Evolutionary conservation across 1,140 invertebrate species (phyloP).

Genomic region (Chymomyza costata): DNA sequence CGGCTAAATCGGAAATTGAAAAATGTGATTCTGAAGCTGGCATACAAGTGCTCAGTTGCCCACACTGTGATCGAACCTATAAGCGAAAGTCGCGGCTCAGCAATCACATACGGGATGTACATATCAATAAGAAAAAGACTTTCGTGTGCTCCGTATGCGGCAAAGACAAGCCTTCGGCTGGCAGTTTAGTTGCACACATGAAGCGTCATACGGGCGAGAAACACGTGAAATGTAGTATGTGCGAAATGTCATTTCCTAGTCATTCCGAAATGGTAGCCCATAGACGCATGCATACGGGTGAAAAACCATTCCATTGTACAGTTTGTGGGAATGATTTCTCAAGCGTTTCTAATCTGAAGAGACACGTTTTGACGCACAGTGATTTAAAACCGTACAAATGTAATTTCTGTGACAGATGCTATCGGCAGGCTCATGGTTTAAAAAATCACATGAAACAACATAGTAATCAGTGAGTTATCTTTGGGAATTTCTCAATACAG

Average conservation of each 20-base stretch:
- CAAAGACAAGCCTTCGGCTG: slow-evolving; percentile 76
- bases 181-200: slow-evolving; percentile 78
- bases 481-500: no score
- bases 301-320: neutral
- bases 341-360: no score
- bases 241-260: neutral
- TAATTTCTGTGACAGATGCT: neutral
- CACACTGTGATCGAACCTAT: slow-evolving; percentile 15
- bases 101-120: neutral
- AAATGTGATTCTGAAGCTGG: neutral
- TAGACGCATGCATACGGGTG: neutral
- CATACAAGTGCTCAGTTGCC: slow-evolving; percentile 53
- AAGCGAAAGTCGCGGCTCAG: neutral
- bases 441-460: neutral
- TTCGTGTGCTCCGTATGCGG: slow-evolving; percentile 76
- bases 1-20: neutral
- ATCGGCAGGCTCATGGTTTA: neutral
- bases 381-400: neutral
- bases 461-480: neutral
- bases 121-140: neutral
- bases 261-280: neutral
- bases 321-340: slow-evolving; percentile 1
- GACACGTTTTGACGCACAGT: neutral
- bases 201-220: slow-evolving; percentile 41
- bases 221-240: neutral